Evolutionary conservation across 2,888 invertebrate genomes (phyloP).

Genomic region (Nebria salina): DNA sequence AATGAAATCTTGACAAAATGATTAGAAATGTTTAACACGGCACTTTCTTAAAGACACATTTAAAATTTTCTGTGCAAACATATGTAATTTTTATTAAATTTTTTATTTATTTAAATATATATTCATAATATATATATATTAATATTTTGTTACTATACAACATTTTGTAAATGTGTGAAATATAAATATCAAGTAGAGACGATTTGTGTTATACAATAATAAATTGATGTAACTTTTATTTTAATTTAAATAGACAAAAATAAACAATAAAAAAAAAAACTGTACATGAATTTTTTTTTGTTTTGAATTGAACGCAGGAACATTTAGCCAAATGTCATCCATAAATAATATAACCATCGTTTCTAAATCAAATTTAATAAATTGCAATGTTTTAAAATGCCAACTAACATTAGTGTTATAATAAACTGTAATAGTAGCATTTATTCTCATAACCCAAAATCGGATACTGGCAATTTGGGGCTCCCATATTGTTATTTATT

Average conservation of each 20-base stretch:
- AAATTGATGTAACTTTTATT: not conserved
- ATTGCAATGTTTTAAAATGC: not conserved
- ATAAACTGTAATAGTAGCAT: constrained; percentile 43
- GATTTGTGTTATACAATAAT: not conserved
- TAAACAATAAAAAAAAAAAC: not conserved
- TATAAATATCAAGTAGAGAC: constrained; percentile 11
- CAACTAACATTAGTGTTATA: not conserved
- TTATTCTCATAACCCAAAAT: constrained; percentile 22
- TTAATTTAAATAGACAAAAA: not conserved
- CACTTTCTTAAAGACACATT: constrained; percentile 47
- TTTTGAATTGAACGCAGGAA: not conserved
- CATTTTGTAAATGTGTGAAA: constrained; percentile 38
- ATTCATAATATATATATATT: constrained; percentile 12
- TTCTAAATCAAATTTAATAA: not conserved
- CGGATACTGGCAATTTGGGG: constrained; percentile 27
- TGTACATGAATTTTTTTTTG: not conserved
- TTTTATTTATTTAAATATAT: constrained; percentile 18
- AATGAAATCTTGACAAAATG: constrained; percentile 10
- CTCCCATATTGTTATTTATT: not conserved
- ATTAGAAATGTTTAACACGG: constrained; percentile 34
- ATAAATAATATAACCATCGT: not conserved
- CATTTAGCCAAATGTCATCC: not conserved
- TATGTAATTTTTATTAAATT: constrained; percentile 36
- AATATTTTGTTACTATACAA: constrained; percentile 33
- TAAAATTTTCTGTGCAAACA: constrained; percentile 46